Conservation (phyloP, 2,888 invertebrate species). For the Gymnosoma rotundatum region DNA sequence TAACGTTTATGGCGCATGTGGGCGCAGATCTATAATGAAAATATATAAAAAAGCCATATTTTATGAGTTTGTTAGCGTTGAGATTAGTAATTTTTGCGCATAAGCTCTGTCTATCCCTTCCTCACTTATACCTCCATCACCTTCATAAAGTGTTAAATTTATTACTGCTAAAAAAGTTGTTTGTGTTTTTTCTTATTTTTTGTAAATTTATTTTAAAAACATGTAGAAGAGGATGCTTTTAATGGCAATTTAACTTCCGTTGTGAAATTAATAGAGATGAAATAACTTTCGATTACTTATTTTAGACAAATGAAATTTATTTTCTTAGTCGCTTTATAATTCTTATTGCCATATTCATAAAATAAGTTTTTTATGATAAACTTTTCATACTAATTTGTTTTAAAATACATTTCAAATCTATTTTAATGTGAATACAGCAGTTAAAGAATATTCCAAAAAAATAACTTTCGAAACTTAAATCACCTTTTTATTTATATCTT, state of each 20-base stretch:
- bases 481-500: no score
- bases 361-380: no score
- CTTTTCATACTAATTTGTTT: no score
- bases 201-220: constrained; percentile 3
- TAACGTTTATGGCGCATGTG: constrained; percentile 25
- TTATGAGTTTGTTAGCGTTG: constrained; percentile 68
- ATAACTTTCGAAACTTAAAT: no score
- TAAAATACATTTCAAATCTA: no score
- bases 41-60: constrained; percentile 48
- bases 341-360: no score
- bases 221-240: constrained; percentile 21
- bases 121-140: constrained; percentile 8
- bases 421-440: no score
- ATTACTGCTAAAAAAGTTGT: background rate
- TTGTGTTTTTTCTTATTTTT: constrained; percentile 11
- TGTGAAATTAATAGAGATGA: constrained; percentile 10
- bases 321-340: no score
- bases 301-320: no score
- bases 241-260: constrained; percentile 45
- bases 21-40: constrained; percentile 62
- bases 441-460: no score
- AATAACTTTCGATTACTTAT: background rate
- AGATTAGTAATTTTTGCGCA: constrained; percentile 27
- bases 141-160: constrained; percentile 58
- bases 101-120: background rate